These are phyloP conservation scores for Tridacna crocea DNA, from an alignment of 2,888 invertebrate genomes.

Conservation along the genomic window DNA sequence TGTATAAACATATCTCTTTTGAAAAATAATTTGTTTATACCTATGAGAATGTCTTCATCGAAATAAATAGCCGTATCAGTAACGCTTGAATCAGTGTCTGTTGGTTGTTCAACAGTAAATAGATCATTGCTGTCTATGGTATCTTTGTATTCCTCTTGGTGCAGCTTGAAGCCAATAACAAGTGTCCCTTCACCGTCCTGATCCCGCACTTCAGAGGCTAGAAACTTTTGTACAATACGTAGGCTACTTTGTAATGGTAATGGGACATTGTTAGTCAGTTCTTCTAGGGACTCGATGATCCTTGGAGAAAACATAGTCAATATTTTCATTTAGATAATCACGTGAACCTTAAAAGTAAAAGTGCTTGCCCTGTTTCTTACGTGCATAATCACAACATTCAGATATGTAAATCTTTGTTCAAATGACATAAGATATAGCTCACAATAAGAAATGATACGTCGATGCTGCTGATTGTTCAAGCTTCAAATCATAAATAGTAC, in stretches of 20 bases:
- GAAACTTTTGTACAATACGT: conserved; percentile 30
- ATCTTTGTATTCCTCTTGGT: background rate
- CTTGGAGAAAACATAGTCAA: conserved; percentile 22
- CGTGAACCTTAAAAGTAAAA: too few relatives aligned
- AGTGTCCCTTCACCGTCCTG: conserved; percentile 23
- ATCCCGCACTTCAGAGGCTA: conserved; percentile 37
- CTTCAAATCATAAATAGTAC: too few relatives aligned
- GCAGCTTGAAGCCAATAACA: conserved; percentile 42
- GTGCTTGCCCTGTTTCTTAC: too few relatives aligned
- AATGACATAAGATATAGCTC: too few relatives aligned
- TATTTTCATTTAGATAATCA: too few relatives aligned
- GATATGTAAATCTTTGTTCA: too few relatives aligned
- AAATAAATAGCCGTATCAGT: conserved; percentile 64
- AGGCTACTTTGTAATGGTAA: background rate
- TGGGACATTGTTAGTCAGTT: conserved; percentile 29
- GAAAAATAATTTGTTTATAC: conserved; percentile 14
- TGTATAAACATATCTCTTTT: too few relatives aligned
- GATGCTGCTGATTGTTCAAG: too few relatives aligned
- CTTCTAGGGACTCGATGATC: conserved; percentile 53
- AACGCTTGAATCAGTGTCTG: conserved; percentile 23
- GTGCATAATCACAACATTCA: too few relatives aligned
- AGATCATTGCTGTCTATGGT: background rate
- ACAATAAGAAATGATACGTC: too few relatives aligned
- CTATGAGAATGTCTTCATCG: conserved; percentile 47
- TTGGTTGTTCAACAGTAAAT: conserved; percentile 11